Conservation (phyloP, 2,797 vertebrate genomes). For the Mastacembelus armatus region DNA sequence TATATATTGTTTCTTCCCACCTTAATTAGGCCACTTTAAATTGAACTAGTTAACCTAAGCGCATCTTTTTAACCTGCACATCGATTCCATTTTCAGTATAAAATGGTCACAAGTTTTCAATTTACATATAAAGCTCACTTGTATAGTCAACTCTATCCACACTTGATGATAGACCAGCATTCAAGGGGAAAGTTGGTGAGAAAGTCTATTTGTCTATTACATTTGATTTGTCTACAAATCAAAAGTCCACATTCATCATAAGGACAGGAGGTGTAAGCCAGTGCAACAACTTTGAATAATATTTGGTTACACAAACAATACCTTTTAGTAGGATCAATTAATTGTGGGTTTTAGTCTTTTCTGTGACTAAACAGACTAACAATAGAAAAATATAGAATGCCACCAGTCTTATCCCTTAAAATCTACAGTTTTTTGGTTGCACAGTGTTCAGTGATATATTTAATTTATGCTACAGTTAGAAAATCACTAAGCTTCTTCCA, state of each 20-base stretch:
- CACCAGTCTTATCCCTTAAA: background rate
- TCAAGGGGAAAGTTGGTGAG: no score
- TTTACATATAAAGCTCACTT: background rate
- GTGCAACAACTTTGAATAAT: slow-evolving; percentile 1
- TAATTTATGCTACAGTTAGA: slow-evolving; percentile 20
- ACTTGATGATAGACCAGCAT: background rate
- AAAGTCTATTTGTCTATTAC: no score
- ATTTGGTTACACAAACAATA: background rate
- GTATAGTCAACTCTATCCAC: background rate
- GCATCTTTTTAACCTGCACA: background rate
- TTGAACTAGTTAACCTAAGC: background rate
- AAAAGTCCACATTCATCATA: background rate
- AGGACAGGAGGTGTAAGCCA: background rate
- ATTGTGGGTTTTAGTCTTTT: background rate
- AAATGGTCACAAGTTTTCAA: background rate
- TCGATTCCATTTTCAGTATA: background rate
- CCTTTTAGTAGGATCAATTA: background rate
- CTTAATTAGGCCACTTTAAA: background rate
- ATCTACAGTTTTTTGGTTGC: background rate
- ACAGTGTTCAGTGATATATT: slow-evolving; percentile 9
- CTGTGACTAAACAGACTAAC: slow-evolving; percentile 7
- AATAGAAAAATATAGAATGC: background rate
- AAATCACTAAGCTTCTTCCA: slow-evolving; percentile 20
- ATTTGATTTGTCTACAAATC: no score
- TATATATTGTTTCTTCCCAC: background rate